These are phyloP conservation scores for Lichenostomus cassidix DNA, from an alignment of 2,113 vertebrate genomes.

Conservation along the genomic window DNA sequence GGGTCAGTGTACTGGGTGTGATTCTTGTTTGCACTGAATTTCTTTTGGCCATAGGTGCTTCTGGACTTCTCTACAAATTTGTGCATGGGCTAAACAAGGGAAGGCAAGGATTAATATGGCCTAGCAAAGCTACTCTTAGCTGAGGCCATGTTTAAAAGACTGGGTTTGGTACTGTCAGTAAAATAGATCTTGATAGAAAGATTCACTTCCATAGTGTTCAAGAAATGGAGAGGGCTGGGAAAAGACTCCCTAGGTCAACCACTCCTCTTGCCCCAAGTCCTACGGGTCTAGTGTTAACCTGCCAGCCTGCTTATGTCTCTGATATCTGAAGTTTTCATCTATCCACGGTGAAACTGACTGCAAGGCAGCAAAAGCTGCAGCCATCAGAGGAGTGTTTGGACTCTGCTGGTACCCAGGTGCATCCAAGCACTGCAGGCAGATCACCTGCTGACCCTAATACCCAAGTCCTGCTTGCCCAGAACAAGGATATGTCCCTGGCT, in stretches of 20 bases:
- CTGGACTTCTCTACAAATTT: not conserved
- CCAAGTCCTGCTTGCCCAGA: not conserved
- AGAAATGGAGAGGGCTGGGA: not conserved
- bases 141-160: not conserved
- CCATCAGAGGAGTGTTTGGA: not conserved
- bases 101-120: not conserved
- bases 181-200: not conserved
- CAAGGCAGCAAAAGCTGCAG: not conserved
- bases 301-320: not conserved
- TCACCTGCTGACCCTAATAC: not conserved
- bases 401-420: not conserved
- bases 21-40: not conserved
- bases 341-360: not conserved
- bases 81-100: not conserved
- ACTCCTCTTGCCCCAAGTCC: fast-evolving
- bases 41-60: not conserved
- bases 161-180: not conserved
- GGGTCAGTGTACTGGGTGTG: not conserved
- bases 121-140: no score
- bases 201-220: not conserved
- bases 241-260: not conserved
- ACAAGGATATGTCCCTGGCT: not conserved
- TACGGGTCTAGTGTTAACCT: not conserved
- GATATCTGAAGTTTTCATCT: not conserved
- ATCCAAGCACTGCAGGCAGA: not conserved